A percentile compares a stretch with the other conserved stretches of the same genome.
phyloP scores from a whole-genome alignment of 2,797 vertebrate species.

The Hybognathus amarus region DNA sequence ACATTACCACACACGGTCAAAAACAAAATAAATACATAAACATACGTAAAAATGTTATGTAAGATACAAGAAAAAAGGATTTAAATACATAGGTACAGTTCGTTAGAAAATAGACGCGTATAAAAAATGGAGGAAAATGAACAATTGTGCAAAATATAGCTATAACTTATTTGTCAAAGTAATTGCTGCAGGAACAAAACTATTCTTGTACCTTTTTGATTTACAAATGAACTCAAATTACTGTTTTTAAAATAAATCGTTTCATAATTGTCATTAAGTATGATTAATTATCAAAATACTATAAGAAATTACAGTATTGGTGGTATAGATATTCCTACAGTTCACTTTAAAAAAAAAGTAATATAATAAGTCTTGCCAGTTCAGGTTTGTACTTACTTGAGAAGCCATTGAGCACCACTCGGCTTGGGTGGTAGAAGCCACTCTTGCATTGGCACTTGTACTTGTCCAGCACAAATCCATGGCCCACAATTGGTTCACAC shows the following conservation, averaged over 20 bases:
- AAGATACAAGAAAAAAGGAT: too few species aligned
- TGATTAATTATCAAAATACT: background rate
- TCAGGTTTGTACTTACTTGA: slow-evolving; percentile 86
- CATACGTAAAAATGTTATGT: too few species aligned
- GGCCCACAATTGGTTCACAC: slow-evolving; percentile 92
- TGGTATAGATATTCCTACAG: background rate
- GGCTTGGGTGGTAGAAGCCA: slow-evolving; percentile 93
- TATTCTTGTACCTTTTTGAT: too few species aligned
- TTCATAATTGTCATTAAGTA: background rate
- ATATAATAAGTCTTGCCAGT: slow-evolving; percentile 27
- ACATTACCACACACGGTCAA: too few species aligned
- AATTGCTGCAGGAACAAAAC: too few species aligned
- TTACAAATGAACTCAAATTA: background rate
- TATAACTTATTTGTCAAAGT: too few species aligned
- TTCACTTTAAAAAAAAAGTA: background rate
- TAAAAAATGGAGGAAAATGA: too few species aligned
- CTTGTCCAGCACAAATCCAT: slow-evolving; percentile 96
- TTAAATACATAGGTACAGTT: too few species aligned
- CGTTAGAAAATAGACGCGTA: too few species aligned
- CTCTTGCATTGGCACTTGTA: slow-evolving; percentile 94
- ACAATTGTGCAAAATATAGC: too few species aligned
- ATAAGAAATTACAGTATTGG: background rate
- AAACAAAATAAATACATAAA: too few species aligned
- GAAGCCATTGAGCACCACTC: slow-evolving; percentile 89
- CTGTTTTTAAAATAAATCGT: background rate